A percentile compares a stretch with the other conserved stretches of the same genome.
Evolutionary conservation across 2,888 invertebrate species (phyloP).

Genomic region (Hartigia nigra): DNA sequence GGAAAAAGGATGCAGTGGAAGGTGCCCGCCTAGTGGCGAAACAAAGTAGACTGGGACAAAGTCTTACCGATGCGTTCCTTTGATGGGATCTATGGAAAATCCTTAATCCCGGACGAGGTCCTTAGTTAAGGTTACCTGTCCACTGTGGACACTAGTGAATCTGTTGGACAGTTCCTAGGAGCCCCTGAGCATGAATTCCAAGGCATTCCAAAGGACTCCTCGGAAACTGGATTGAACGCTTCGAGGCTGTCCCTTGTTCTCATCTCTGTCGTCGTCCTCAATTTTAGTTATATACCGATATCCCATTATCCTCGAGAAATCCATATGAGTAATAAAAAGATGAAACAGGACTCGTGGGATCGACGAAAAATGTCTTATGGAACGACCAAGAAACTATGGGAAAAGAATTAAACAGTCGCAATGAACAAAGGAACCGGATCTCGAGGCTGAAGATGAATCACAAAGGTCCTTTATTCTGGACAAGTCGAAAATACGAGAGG

Average conservation of each 20-base stretch:
- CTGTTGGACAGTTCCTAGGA: background rate
- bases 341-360: background rate
- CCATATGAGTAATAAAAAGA: background rate
- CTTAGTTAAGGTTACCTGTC: constrained; percentile 26
- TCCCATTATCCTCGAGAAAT: background rate
- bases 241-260: background rate
- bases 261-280: background rate
- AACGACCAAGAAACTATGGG: background rate
- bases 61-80: constrained; percentile 51
- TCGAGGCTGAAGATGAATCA: background rate
- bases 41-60: constrained; percentile 49
- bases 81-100: constrained; percentile 41
- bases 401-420: background rate
- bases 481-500: background rate
- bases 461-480: background rate
- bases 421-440: background rate
- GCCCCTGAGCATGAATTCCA: background rate
- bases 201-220: background rate
- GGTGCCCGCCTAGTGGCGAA: background rate
- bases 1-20: background rate
- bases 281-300: background rate
- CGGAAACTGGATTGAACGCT: background rate
- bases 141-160: background rate
- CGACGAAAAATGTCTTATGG: too few species aligned
- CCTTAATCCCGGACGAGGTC: constrained; percentile 22